Conservation (phyloP, 2,888 invertebrate genomes). For the Nycteola revayana region DNA sequence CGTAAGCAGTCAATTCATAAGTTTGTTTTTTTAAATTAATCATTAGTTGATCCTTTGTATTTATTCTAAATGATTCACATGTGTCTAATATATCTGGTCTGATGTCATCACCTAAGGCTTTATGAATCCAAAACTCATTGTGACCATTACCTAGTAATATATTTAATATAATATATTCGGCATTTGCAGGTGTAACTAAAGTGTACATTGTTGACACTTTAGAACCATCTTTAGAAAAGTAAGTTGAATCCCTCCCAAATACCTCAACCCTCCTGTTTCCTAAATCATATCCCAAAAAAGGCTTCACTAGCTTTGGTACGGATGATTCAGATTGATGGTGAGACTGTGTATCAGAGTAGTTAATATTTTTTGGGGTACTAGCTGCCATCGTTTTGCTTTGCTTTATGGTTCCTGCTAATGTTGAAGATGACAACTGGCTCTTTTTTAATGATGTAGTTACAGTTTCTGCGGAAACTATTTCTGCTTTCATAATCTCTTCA, state of each 20-base stretch:
- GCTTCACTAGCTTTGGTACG: slow-evolving; percentile 37
- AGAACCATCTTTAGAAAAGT: slow-evolving; percentile 67
- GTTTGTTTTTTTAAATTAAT: slow-evolving; percentile 61
- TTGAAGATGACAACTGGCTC: no score
- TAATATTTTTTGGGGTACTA: no score
- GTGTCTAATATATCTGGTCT: slow-evolving; percentile 38
- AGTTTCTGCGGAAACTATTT: slow-evolving; percentile 6
- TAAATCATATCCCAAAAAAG: slow-evolving; percentile 65
- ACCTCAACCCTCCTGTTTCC: slow-evolving; percentile 68
- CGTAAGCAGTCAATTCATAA: slow-evolving; percentile 35
- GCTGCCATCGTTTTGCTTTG: no score
- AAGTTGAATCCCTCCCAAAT: slow-evolving; percentile 65
- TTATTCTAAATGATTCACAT: slow-evolving; percentile 65
- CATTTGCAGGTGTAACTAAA: slow-evolving; percentile 61
- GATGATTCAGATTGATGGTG: slow-evolving; percentile 8
- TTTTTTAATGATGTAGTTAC: no score
- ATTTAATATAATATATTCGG: slow-evolving; percentile 58
- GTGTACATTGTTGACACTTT: slow-evolving; percentile 53
- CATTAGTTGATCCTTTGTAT: slow-evolving; percentile 54
- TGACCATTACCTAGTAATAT: slow-evolving; percentile 53
- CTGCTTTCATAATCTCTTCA: slow-evolving; percentile 42
- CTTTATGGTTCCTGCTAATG: no score
- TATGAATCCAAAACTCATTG: slow-evolving; percentile 68
- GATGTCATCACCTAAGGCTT: slow-evolving; percentile 49
- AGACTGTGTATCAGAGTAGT: no score